Conservation (phyloP, 1,140 invertebrate genomes). For the Drosophila pallidifrons region DNA sequence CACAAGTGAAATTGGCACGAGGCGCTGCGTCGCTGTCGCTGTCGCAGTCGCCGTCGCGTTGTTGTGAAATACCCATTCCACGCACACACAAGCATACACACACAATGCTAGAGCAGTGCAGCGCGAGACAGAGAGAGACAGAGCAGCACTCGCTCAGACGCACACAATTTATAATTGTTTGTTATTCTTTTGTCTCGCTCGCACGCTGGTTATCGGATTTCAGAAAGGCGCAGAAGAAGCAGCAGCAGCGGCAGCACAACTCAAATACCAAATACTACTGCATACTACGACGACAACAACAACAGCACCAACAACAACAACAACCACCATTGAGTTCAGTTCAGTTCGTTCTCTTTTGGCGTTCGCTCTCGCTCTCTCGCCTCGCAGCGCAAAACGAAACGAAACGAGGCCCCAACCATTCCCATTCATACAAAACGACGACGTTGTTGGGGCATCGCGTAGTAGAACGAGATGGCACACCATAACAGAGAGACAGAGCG, state of each 20-base stretch:
- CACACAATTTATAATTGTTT: constrained; percentile 75
- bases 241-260: constrained; percentile 40
- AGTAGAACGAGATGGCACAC: constrained; percentile 65
- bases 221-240: constrained; percentile 62
- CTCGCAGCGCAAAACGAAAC: constrained; percentile 1
- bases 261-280: constrained; percentile 76
- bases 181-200: constrained; percentile 81
- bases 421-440: constrained; percentile 72
- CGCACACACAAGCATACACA: constrained; percentile 24
- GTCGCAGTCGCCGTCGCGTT: constrained; percentile 34
- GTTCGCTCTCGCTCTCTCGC: constrained; percentile 13
- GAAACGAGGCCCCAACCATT: constrained; percentile 61
- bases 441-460: constrained; percentile 48
- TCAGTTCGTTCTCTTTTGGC: constrained; percentile 33
- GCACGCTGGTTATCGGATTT: constrained; percentile 81
- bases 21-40: constrained; percentile 37
- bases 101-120: constrained; percentile 1
- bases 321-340: constrained; percentile 11
- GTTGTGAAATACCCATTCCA: constrained; percentile 74
- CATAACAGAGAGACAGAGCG: constrained; percentile 12
- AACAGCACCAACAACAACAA: constrained; percentile 14
- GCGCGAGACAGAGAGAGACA: not conserved
- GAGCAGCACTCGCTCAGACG: constrained; percentile 43
- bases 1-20: constrained; percentile 79
- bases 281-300: constrained; percentile 69